Percentiles rank a stretch among this genome's conserved stretches.
phyloP scores from a whole-genome alignment of 2,888 invertebrate species.

The Julus scandinavius region DNA sequence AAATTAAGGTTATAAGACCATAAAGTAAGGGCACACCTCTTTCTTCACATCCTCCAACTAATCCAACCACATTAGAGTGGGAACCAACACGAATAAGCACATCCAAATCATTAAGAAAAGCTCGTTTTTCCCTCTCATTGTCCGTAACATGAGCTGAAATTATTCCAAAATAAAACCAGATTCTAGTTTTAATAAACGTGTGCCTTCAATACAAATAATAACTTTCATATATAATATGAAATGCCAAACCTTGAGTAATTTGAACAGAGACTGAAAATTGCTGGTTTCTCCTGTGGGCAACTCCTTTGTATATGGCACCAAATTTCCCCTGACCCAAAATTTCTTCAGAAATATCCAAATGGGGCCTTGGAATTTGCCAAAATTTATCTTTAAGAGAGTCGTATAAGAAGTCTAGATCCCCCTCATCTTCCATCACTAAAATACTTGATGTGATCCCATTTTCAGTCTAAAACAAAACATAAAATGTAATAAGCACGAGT shows the following conservation, averaged over 20 bases:
- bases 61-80: conserved; percentile 77
- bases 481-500: neutral
- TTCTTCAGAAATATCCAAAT: conserved; percentile 76
- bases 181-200: conserved; percentile 33
- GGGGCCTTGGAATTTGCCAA: conserved; percentile 78
- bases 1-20: neutral
- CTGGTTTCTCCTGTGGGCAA: conserved; percentile 73
- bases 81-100: conserved; percentile 76
- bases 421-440: conserved; percentile 60
- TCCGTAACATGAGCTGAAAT: conserved; percentile 58
- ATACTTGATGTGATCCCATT: conserved; percentile 67
- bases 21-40: conserved; percentile 64
- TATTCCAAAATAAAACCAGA: neutral
- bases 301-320: conserved; percentile 80
- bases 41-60: conserved; percentile 83
- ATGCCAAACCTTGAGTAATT: conserved; percentile 68
- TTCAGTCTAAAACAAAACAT: conserved; percentile 68
- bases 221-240: neutral
- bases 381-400: conserved; percentile 79
- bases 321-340: conserved; percentile 80
- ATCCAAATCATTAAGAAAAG: conserved; percentile 75
- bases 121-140: conserved; percentile 58
- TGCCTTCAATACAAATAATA: conserved; percentile 44
- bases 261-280: conserved; percentile 73
- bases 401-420: conserved; percentile 73